These are phyloP conservation scores for Turnix velox DNA, from an alignment of 2,113 vertebrate species.

Conservation along the genomic window DNA sequence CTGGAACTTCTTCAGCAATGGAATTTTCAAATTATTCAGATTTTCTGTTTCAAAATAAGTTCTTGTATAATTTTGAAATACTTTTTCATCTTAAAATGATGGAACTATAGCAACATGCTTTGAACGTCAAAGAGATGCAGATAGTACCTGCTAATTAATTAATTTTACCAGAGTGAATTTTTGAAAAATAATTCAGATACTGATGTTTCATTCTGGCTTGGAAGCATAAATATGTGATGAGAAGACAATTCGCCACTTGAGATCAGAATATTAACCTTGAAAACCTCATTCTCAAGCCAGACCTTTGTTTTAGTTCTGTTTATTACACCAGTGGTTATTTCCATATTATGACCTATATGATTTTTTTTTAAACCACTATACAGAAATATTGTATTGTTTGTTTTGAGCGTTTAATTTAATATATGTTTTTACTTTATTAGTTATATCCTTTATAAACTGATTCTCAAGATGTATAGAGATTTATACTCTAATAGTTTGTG, in stretches of 20 bases:
- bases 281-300: background rate
- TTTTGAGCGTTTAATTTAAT: background rate
- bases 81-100: background rate
- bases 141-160: fast-evolving
- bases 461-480: background rate
- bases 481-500: background rate
- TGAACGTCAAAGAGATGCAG: background rate
- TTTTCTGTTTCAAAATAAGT: background rate
- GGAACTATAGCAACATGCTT: fast-evolving
- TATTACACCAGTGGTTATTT: background rate
- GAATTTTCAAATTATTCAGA: no score
- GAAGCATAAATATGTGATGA: background rate
- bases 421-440: background rate
- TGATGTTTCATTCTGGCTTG: background rate
- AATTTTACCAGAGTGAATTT: background rate
- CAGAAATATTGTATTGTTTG: background rate
- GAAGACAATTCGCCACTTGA: background rate
- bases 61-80: background rate
- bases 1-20: background rate
- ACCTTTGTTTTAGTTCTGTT: background rate
- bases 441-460: background rate
- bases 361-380: background rate
- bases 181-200: background rate
- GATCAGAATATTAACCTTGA: background rate
- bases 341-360: background rate